Conservation (phyloP, 1,140 invertebrate genomes). For the Sipha flava region DNA sequence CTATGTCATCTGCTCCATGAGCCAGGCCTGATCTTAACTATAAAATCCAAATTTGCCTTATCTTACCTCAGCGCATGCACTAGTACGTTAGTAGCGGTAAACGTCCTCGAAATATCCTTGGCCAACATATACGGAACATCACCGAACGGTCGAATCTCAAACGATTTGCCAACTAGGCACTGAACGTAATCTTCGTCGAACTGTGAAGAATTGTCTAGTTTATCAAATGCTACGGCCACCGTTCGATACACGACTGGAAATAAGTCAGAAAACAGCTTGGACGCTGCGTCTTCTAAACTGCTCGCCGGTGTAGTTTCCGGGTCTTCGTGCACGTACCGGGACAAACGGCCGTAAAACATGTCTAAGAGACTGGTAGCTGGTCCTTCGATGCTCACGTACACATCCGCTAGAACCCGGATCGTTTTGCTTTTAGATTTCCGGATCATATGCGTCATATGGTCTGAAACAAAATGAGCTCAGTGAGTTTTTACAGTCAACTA, state of each 20-base stretch:
- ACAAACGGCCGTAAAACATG: constrained; percentile 60
- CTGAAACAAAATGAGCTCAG: constrained; percentile 50
- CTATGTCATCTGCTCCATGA: too few species aligned
- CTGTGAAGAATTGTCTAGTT: constrained; percentile 42
- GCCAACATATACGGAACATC: constrained; percentile 64
- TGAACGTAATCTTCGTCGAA: constrained; percentile 65
- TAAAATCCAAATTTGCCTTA: too few species aligned
- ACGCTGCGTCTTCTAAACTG: constrained; percentile 38
- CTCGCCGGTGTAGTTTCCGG: not conserved
- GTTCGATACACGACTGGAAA: constrained; percentile 77
- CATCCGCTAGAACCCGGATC: constrained; percentile 59
- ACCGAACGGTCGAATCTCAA: constrained; percentile 70
- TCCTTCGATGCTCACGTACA: constrained; percentile 61
- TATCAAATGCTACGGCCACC: constrained; percentile 47
- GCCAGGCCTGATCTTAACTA: too few species aligned
- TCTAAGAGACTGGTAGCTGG: constrained; percentile 55
- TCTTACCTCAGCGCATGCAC: constrained; percentile 54
- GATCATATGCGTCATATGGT: constrained; percentile 61
- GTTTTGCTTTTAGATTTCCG: constrained; percentile 72
- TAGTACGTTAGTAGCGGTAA: constrained; percentile 66
- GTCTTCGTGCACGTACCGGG: constrained; percentile 50
- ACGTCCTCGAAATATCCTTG: constrained; percentile 57
- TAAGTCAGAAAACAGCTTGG: constrained; percentile 62
- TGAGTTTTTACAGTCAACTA: not conserved
- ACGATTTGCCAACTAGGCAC: constrained; percentile 64